phyloP scores from a whole-genome alignment of 2,888 invertebrate genomes.

The Xestia ashworthii region DNA sequence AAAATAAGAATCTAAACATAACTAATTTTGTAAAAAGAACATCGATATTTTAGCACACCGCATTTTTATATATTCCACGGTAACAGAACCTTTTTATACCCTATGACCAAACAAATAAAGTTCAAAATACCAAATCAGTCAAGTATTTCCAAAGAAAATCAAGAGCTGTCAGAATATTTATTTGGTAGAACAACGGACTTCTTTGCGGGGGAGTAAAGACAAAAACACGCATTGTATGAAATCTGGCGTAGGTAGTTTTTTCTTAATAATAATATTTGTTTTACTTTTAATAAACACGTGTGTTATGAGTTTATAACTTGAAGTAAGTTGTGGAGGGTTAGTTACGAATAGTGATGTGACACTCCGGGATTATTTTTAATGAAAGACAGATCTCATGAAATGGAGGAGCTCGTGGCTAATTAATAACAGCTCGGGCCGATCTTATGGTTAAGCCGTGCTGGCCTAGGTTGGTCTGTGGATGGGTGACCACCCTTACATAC shows the following conservation, averaged over 20 bases:
- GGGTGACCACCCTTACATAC: too few relatives aligned
- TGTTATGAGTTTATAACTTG: constrained; percentile 22
- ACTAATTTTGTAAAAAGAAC: not conserved
- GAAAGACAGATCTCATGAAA: not conserved
- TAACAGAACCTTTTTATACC: not conserved
- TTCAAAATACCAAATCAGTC: constrained; percentile 10
- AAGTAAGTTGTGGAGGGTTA: constrained; percentile 46
- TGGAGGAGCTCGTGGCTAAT: too few relatives aligned
- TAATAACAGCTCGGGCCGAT: too few relatives aligned
- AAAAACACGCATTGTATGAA: constrained; percentile 76
- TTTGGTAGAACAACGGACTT: constrained; percentile 70
- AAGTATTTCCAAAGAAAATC: not conserved
- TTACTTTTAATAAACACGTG: constrained; percentile 68
- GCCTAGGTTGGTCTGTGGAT: too few relatives aligned
- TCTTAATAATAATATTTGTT: constrained; percentile 52
- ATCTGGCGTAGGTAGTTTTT: constrained; percentile 65
- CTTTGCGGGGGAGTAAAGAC: constrained; percentile 72
- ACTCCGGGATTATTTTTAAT: not conserved
- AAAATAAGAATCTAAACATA: not conserved
- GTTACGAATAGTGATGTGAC: constrained; percentile 31
- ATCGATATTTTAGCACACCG: constrained; percentile 14
- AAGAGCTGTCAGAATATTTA: constrained; percentile 54
- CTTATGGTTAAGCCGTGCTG: too few relatives aligned
- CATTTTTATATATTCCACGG: not conserved
- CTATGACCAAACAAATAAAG: not conserved